A percentile compares a stretch with the other conserved stretches of the same genome.
phyloP scores from a whole-genome alignment of 1,140 invertebrate genomes.

The Physella acuta region DNA sequence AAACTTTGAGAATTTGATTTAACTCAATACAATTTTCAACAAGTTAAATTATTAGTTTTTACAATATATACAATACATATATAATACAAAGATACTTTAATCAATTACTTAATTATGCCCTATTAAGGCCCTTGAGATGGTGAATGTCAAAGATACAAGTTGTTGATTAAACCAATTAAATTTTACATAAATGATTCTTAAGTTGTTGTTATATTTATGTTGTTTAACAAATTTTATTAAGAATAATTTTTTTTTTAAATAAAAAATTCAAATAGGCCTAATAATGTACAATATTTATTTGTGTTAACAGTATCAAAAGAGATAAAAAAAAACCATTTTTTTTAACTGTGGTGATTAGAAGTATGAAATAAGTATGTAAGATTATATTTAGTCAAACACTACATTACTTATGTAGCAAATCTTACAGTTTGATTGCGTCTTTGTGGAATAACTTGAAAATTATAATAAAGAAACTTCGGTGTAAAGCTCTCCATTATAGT shows the following conservation, averaged over 20 bases:
- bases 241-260: background rate
- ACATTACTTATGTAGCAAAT: slow-evolving; percentile 21
- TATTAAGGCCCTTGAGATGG: background rate
- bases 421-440: slow-evolving; percentile 16
- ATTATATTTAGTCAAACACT: too few species aligned
- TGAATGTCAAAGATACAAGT: background rate
- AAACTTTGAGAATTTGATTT: background rate
- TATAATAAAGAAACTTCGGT: slow-evolving; percentile 7
- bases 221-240: background rate
- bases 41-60: background rate
- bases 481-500: background rate
- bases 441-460: slow-evolving; percentile 9
- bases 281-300: background rate
- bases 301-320: background rate
- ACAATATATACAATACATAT: background rate
- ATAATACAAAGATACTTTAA: background rate
- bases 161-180: too few species aligned
- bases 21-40: background rate
- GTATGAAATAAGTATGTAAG: background rate
- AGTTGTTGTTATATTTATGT: too few species aligned
- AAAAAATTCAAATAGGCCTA: background rate
- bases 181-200: too few species aligned
- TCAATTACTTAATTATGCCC: background rate
- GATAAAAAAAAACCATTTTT: background rate
- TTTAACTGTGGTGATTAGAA: background rate